A percentile compares a stretch with the other conserved stretches of the same genome.
Conservation (phyloP, 2,888 invertebrate species). For the Pseudeuparius sepicola region DNA sequence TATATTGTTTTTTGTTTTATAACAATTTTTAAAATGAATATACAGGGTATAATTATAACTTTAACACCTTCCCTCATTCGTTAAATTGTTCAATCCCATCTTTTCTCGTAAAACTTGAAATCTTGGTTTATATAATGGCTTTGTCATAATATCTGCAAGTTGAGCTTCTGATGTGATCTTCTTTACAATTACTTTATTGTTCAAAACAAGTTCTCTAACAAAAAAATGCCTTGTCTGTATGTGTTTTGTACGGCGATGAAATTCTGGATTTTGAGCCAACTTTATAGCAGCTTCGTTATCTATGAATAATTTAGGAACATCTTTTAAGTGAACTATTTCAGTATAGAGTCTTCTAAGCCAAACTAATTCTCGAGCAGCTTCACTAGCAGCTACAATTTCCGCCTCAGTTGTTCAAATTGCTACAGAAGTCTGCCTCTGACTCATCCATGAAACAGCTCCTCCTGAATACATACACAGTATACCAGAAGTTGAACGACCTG, state of each 20-base stretch:
- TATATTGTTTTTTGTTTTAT: too few relatives aligned
- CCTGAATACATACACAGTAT: slow-evolving; percentile 11
- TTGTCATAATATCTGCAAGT: slow-evolving; percentile 6
- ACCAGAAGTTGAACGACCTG: slow-evolving; percentile 8
- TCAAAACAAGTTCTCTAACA: slow-evolving; percentile 7
- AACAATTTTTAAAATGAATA: too few relatives aligned
- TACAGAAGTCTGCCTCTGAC: slow-evolving; percentile 13
- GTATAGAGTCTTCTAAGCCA: slow-evolving; percentile 4
- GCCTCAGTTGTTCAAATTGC: too few relatives aligned
- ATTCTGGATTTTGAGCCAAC: slow-evolving; percentile 11
- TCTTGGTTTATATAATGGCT: slow-evolving; percentile 4
- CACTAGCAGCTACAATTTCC: too few relatives aligned
- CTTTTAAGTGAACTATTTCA: background rate
- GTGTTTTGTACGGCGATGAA: slow-evolving; percentile 10
- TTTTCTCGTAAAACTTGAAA: background rate
- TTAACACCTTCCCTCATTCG: too few relatives aligned
- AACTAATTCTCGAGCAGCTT: slow-evolving; percentile 5
- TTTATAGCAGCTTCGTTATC: slow-evolving; percentile 10
- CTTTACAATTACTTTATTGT: slow-evolving; percentile 6
- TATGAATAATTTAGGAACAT: background rate
- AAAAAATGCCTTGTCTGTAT: slow-evolving; percentile 8
- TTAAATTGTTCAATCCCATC: slow-evolving; percentile 6
- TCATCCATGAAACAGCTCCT: slow-evolving; percentile 7
- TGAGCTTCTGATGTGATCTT: slow-evolving; percentile 6
- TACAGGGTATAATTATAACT: too few relatives aligned